Evolutionary conservation across 2,113 vertebrate species (phyloP).

Genomic region (Drymodes brunneopygia): DNA sequence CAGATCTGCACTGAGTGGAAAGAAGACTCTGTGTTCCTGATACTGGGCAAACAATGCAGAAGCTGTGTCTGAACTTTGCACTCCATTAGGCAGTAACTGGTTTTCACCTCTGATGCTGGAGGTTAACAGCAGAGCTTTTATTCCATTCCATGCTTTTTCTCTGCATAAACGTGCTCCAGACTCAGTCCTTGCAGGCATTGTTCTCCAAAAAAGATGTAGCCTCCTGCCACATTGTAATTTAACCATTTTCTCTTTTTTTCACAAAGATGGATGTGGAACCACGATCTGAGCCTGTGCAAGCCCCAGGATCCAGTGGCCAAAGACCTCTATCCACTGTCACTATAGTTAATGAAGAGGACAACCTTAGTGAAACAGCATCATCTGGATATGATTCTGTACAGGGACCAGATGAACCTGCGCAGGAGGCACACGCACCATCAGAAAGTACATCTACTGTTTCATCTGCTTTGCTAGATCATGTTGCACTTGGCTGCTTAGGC

Average conservation of each 20-base stretch:
- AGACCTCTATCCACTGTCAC: neutral
- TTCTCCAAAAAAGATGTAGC: neutral
- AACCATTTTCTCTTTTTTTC: neutral
- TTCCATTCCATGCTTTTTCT: neutral
- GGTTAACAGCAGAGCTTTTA: neutral
- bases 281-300: slow-evolving; percentile 52
- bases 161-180: neutral
- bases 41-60: neutral
- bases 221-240: neutral
- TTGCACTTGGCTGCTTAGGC: neutral
- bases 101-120: neutral
- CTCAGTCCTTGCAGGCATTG: neutral
- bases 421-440: slow-evolving; percentile 56
- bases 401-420: slow-evolving; percentile 71
- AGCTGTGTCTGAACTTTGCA: neutral
- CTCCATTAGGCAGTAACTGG: neutral
- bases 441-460: slow-evolving; percentile 55
- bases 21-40: neutral
- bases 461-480: neutral
- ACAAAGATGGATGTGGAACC: slow-evolving; percentile 70
- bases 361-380: slow-evolving; percentile 77
- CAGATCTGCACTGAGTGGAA: neutral
- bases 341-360: slow-evolving; percentile 69
- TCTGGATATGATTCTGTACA: slow-evolving; percentile 83
- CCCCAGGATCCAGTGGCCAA: slow-evolving; percentile 40